Evolutionary conservation across 2,888 invertebrate genomes (phyloP), one percentile per base, ranked within the genome.

Genomic region (Xanthostigma xanthostigma): DNA sequence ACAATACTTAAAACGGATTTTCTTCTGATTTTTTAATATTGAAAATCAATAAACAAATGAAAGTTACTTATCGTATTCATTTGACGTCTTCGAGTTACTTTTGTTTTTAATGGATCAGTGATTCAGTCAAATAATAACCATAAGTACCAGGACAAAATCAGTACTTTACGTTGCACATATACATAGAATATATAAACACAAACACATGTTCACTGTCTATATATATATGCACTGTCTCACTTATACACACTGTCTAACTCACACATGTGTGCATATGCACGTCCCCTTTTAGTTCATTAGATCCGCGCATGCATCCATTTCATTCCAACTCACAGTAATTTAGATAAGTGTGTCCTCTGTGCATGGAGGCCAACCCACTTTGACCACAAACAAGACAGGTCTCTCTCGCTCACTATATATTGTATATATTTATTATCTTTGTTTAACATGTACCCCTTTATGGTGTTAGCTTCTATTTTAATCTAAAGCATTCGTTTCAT

Each of bases 351-450:
- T 70, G 72, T 77, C 76, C 76, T 76, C 75, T 74, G 73, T 74
- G 72, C 73, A 72, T 72, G 73, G 72, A 75, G 71, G 76, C 77
- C 78, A 71, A 73, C 78, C 78, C 76, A 74, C 74, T 70, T 68
- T 69, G 73, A 78, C 78, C 78, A 72, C 78, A 78, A 75, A 75
- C 72, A 71, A 73, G 70, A 70, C 71, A 27, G 70, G 67, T 73
- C 73, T 73, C 73, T 69, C 72, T 74, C 69, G 66, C 67, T 65
- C 67, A 37, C 69, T 65, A 68, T 63, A 64, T 64, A 66, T 66
- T 67, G 67, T 64, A 66, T 66, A 64, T 66, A 69, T 64, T 66
- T 65, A 61, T 53, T 54, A 49, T 61, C 65, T 61, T 58, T 57
- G 59, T 64, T 61, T 56, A 58, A 58, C 62, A 57, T 60, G 60